Base-by-base conservation (phyloP, 2,797 vertebrate genomes). In the Malurus splendens region DNA sequence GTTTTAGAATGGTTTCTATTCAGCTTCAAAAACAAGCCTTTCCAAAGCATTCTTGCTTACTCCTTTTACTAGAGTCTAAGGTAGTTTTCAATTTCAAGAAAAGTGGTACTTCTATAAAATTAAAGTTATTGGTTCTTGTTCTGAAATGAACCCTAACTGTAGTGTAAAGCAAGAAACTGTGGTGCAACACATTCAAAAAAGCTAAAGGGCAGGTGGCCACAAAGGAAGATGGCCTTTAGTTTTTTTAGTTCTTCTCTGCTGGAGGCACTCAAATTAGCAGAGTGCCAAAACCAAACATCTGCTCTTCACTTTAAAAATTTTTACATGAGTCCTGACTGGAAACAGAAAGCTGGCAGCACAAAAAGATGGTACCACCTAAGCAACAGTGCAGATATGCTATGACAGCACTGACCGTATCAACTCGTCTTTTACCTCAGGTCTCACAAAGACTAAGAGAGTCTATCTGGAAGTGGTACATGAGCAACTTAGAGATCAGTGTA, bases 171-270 rank as follows among this genome's bases (percentile, higher is more conserved):
- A 91, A 68, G 51, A 77, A 76, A 60, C 7, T 16, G 51, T 3
- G 5, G 38, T 44, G 74, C 7, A n/a, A 22, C 44, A 71, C 16
- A 27, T 47, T 64, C 39, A 61, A 67, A 90, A 87, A 83, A 56
- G 18, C 62, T 62, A 75, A 68, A 87, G 13, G 36, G 61, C 27
- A 56, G 24, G 19, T 38, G 9, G 32, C 38, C 71, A 48, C 33
- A 45, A 41, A 65, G 11, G 51, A 89, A 64, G 42, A 47, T 13
- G 97, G 98, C 97, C 98, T 98, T 98, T 98, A 98, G 91, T 98
- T 98, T 94, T 98, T 97, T 85, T 97, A 99, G 95, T 98, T 98
- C 94, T 99, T 98, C 83, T 98, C 98, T 52, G 98, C 62, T 47
- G 16, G 7, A 57, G 61, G 47, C 32, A 68, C 62, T 89, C 52